Base-by-base conservation (phyloP, 1,140 invertebrate genomes). In the Diploscapter pachys region DNA sequence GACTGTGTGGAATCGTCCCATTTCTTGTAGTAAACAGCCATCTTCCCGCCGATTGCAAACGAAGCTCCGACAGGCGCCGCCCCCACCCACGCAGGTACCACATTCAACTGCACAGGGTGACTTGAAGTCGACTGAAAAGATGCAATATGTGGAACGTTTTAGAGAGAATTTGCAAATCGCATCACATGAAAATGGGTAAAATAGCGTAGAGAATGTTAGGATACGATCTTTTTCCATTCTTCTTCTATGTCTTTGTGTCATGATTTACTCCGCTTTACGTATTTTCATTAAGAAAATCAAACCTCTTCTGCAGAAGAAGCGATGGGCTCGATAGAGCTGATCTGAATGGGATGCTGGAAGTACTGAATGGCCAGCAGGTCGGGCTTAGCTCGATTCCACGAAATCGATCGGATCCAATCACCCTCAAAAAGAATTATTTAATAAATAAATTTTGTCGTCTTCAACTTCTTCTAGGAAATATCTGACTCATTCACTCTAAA, bases 331-430 rank as follows among this genome's bases (percentile, higher is more conserved):
- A 70, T 5, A 5, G 68, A 70, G 6, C 56, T 61, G 3, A 70
- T 70, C 48, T 70, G 68, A 9, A 70, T n/a, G 4, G 68, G 68
- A 61, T 70, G 68, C 62, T 70, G 68, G 9, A 70, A 70, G 53
- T 70, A 70, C 62, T 70, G 68, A 70, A 70, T 70, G 54, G 68
- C 68, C 13, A 70, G 63, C 31, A 61, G 68, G 13, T 56, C 31
- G 4, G 68, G 68, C 31, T 70, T 59, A 52, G 59, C 68, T 61
- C 62, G 56, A 50, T 70, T 70, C 68, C 68, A 70, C 62, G 59
- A 61, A 0, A 70, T 52, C 51, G 11, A 61, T 50, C 68, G 11
- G 31, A 70, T 70, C 68, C 68, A 70, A 13, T 70, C 68, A 51
- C 68, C 68, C 53, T 59, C 49, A 5, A 70, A 11, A 31, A 31